Evolutionary conservation across 1,140 invertebrate genomes (phyloP), one percentile per base, ranked within the genome.

Genomic region (Latrodectus geometricus): DNA sequence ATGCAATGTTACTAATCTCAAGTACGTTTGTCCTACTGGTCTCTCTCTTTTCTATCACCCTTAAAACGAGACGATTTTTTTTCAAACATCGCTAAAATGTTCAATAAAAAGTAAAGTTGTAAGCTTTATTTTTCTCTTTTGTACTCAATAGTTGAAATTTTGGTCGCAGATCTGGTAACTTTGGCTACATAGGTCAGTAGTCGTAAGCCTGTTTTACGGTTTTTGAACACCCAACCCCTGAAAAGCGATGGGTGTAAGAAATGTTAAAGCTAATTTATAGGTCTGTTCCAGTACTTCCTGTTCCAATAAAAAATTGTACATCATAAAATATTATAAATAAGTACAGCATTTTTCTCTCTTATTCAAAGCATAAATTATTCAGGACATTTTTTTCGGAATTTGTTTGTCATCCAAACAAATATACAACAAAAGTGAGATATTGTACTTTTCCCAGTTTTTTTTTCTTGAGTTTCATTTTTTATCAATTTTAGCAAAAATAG

Each of bases 121-220:
- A 15, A 23, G 65, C 52, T 61, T 72, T 77, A n/a, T 23, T 49
- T 61, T 17, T 61, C 54, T 61, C 11, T 17, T 61, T 61, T 61
- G 11, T 61, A 61, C 54, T 14, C 54, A 61, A 61, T 61, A 61
- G 54, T 82, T 73, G 70, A 82, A 82, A 82, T 54, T 73, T 56
- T 23, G 14, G n/a, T 75, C 73, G 70, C 61, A 75, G 76, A 76
- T 73, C 73, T 73, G n/a, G 72, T 50, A 76, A 73, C 80, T 83
- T 35, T 3, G 69, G 17, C 74, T 76, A 84, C 65, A n/a, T 86
- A 74, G 83, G 83, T 86, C 83, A 86, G 83, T 78, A 77, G 75
- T 56, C 83, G 50, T 86, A 86, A 86, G 83, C 83, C 83, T 86
- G 83, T 86, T 86, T 86, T 78, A 86, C 83, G 83, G 65, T 86